Evolutionary conservation across 2,797 vertebrate genomes (phyloP).

Genomic region (Notolepis coatsorum): DNA sequence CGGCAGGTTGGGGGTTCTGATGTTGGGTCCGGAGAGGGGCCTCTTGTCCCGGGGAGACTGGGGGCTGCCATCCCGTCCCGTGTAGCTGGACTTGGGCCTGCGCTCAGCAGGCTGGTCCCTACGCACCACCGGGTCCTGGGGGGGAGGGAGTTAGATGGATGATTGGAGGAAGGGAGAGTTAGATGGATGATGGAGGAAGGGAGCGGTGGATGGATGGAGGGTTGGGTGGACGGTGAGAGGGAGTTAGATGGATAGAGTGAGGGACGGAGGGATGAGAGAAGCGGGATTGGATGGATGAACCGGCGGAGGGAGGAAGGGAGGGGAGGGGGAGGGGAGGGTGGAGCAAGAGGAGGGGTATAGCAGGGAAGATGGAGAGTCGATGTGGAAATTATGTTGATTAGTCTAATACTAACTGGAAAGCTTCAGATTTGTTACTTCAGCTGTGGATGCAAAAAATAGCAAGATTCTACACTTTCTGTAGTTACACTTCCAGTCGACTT

Average conservation of each 20-base stretch:
- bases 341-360: neutral
- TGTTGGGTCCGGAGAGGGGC: slow-evolving; percentile 91
- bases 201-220: neutral
- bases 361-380: too few relatives aligned
- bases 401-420: too few relatives aligned
- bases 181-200: neutral
- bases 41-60: slow-evolving; percentile 90
- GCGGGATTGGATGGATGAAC: neutral
- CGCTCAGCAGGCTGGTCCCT: slow-evolving; percentile 78
- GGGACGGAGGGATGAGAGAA: neutral
- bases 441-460: too few relatives aligned
- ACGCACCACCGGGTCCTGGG: slow-evolving; percentile 66
- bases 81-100: slow-evolving; percentile 88
- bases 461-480: too few relatives aligned
- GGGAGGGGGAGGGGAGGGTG: neutral
- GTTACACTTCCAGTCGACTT: too few relatives aligned
- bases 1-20: slow-evolving; percentile 85
- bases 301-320: neutral
- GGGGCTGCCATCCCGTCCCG: slow-evolving; percentile 74
- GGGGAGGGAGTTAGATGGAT: slow-evolving; percentile 1
- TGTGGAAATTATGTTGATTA: too few relatives aligned
- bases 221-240: neutral
- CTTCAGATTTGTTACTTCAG: too few relatives aligned
- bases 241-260: too few relatives aligned
- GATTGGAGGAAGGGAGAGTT: neutral